Evolutionary conservation across 2,888 invertebrate genomes (phyloP), one percentile per base, ranked within the genome.

Genomic region (Automeris io): DNA sequence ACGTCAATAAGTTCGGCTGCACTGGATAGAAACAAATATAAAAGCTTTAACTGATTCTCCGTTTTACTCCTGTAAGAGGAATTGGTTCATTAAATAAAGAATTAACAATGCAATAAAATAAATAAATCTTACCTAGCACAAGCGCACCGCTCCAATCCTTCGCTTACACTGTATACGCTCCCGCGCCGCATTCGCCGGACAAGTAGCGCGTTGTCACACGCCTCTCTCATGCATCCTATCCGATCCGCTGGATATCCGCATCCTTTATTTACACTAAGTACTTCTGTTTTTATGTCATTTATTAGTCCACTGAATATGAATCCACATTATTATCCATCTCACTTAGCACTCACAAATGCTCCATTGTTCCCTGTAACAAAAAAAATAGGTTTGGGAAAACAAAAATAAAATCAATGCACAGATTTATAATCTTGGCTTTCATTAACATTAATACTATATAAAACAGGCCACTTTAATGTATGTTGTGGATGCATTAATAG

Each of bases 131-230:
- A 83, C 83, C 83, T 81, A 64, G 70, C 59, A 63, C 83, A 82
- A 60, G 68, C 61, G 69, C 83, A 83, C 76, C 85, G 72, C 79
- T 83, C 85, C 79, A 86, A 68, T 48, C 80, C 82, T 61, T 85
- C 85, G 71, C 85, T 78, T 55, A 86, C 82, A 54, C 83, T 86
- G 67, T 79, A 85, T 50, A 85, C 79, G 63, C 85, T 83, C 64
- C 74, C 79, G 54, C 81, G 81, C 72, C 82, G 78, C 85, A 85
- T 85, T 69, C 77, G 80, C 70, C 61, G 58, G 64, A 63, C 58
- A 57, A 54, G 51, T 57, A 52, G 57, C 56, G 56, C 49, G 55
- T 53, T 60, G 78, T 77, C 78, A 78, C 70, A 63, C 79, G 49
- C 66, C 63, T 48, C 54, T 51, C 54, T 54, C 52, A 69, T 68